Conservation (phyloP, 92 coral and sea anemone species). For the Anthopleura xanthogrammica region DNA sequence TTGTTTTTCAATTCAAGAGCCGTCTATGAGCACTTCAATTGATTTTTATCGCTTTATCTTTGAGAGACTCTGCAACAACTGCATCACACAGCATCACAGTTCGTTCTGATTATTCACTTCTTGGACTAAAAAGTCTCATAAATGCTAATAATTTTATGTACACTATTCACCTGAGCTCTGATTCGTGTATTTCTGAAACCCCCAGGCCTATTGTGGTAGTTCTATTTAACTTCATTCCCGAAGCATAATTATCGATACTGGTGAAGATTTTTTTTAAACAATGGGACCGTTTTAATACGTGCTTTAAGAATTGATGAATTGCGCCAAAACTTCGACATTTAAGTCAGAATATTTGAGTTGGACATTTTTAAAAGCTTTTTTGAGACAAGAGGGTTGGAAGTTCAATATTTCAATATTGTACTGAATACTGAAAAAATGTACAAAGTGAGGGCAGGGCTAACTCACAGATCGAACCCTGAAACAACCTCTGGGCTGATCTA, state of each 20-base stretch:
- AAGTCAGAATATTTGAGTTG: background rate
- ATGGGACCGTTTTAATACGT: background rate
- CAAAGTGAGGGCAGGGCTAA: no score
- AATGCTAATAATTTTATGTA: background rate
- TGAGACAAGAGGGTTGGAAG: background rate
- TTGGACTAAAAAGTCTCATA: no score
- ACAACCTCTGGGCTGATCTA: no score
- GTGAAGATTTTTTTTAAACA: background rate
- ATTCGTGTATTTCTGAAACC: background rate
- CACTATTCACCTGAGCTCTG: background rate
- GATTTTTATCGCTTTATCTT: no score
- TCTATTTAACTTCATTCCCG: background rate
- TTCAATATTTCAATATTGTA: background rate
- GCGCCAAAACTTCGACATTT: background rate
- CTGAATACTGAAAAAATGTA: background rate
- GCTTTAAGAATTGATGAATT: background rate
- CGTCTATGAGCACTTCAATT: no score
- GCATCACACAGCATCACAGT: no score
- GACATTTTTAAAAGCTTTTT: background rate
- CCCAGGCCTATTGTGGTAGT: background rate
- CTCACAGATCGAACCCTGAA: no score
- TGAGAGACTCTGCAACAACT: no score
- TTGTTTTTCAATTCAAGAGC: no score
- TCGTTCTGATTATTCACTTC: no score
- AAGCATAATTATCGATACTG: background rate